Conservation (phyloP, 2,797 vertebrate genomes). For the Silurus lanzhouensis region DNA sequence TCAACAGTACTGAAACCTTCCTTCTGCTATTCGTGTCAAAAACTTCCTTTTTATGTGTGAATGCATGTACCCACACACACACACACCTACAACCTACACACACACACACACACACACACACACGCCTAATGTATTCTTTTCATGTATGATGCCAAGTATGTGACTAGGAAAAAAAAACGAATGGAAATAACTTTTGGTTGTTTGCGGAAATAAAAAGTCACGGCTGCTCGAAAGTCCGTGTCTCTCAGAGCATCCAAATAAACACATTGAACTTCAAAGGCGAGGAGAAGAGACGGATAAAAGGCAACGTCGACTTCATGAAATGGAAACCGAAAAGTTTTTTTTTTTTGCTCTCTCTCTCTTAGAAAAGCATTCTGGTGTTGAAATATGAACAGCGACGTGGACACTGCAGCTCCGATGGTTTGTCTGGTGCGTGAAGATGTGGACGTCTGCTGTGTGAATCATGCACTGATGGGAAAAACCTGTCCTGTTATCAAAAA, state of each 20-base stretch:
- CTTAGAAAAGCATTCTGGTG: slow-evolving; percentile 36
- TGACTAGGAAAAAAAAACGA: not conserved
- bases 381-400: slow-evolving; percentile 40
- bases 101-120: too few species aligned
- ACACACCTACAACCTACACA: too few species aligned
- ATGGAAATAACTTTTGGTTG: slow-evolving; percentile 24
- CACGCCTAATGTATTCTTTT: not conserved
- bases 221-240: slow-evolving; percentile 40
- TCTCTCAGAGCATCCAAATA: slow-evolving; percentile 47
- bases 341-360: slow-evolving; percentile 20
- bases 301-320: slow-evolving; percentile 36
- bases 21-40: not conserved
- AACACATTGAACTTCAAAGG: slow-evolving; percentile 54
- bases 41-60: not conserved
- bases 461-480: not conserved
- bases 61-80: not conserved
- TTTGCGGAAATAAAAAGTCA: slow-evolving; percentile 31
- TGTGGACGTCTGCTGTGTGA: slow-evolving; percentile 23
- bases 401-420: slow-evolving; percentile 31
- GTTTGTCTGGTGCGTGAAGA: not conserved
- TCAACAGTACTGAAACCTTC: not conserved
- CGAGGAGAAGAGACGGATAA: slow-evolving; percentile 36
- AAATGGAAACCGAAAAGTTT: slow-evolving; percentile 47
- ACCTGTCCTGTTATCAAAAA: not conserved
- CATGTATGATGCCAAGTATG: slow-evolving; percentile 9